Conservation (phyloP, 2,113 vertebrate species). For the Sapayoa aenigma region DNA sequence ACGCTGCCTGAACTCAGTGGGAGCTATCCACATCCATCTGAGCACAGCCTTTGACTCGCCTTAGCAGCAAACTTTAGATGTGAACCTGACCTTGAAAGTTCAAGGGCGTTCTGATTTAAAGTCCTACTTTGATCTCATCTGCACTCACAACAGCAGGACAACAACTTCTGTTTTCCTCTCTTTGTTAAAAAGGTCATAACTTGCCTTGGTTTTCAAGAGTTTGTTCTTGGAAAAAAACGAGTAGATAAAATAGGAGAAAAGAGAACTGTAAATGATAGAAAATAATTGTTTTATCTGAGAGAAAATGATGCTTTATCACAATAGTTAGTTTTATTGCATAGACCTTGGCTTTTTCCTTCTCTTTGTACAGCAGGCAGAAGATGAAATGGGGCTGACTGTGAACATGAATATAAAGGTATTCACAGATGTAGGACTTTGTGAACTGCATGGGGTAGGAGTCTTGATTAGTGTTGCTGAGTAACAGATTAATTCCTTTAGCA, state of each 20-base stretch:
- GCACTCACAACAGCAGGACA: background rate
- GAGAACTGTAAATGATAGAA: background rate
- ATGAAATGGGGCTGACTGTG: conserved; percentile 17
- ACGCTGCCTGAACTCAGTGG: conserved; percentile 39
- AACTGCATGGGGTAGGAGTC: conserved; percentile 60
- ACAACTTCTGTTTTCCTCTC: conserved; percentile 8
- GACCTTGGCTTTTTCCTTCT: background rate
- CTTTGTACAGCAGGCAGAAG: background rate
- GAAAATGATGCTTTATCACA: background rate
- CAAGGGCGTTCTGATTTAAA: conserved; percentile 43
- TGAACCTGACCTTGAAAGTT: conserved; percentile 51
- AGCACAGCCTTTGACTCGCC: conserved; percentile 49
- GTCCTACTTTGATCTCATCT: conserved; percentile 19
- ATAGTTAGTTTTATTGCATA: background rate
- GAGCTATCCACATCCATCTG: conserved; percentile 48
- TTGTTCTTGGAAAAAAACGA: background rate
- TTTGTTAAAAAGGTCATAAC: background rate
- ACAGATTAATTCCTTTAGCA: conserved; percentile 65
- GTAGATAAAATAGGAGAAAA: background rate
- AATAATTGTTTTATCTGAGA: background rate
- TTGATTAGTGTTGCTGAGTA: conserved; percentile 70
- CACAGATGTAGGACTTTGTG: conserved; percentile 33
- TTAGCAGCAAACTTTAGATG: conserved; percentile 18
- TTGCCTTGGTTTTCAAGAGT: conserved; percentile 2
- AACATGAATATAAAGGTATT: conserved; percentile 47